These are phyloP conservation scores for Hylia prasina DNA, from an alignment of 2,113 vertebrate genomes.

Conservation along the genomic window DNA sequence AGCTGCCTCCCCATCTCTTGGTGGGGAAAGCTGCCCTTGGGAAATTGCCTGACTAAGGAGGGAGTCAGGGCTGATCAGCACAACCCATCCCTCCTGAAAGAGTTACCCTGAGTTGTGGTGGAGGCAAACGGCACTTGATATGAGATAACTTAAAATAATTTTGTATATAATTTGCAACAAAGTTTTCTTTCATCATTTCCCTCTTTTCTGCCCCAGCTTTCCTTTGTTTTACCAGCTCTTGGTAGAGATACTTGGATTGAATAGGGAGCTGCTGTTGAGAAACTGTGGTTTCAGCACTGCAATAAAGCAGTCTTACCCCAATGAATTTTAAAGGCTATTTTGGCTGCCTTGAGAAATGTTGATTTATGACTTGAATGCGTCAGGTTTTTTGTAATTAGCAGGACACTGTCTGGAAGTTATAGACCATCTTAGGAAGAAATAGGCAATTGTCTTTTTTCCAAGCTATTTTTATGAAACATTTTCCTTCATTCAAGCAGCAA, in stretches of 20 bases:
- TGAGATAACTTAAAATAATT: neutral
- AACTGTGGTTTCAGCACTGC: neutral
- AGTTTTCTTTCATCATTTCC: neutral
- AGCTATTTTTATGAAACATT: neutral
- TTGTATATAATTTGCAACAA: neutral
- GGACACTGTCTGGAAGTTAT: neutral
- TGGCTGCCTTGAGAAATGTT: neutral
- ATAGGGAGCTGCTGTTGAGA: neutral
- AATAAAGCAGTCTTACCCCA: neutral
- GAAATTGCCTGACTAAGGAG: neutral
- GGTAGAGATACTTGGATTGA: neutral
- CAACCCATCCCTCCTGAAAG: neutral
- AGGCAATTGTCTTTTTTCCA: neutral
- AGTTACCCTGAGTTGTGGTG: neutral
- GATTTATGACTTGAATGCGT: neutral
- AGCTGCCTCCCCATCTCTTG: neutral
- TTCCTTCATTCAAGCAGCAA: neutral
- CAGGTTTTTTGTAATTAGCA: constrained; percentile 2
- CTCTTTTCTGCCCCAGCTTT: neutral
- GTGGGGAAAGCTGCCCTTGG: neutral
- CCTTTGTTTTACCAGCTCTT: neutral
- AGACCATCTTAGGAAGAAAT: neutral
- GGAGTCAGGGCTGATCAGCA: neutral
- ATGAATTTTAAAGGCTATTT: constrained; percentile 24
- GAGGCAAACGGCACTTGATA: neutral